Conservation (phyloP, 2,113 vertebrate species). For the Dermatemys mawii region DNA sequence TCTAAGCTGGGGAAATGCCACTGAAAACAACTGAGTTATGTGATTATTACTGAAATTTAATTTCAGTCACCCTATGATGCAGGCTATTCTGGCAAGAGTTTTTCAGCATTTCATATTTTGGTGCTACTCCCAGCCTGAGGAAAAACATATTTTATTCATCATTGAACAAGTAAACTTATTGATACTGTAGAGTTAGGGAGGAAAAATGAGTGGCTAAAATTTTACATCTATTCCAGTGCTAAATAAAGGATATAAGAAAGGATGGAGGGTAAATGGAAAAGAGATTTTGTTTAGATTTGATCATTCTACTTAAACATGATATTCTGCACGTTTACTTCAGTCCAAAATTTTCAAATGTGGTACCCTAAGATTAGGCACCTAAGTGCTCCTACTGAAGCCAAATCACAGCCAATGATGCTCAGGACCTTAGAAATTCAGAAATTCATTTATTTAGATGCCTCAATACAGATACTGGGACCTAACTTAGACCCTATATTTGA, state of each 20-base stretch:
- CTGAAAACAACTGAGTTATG: not conserved
- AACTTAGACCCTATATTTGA: not conserved
- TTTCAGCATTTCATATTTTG: not conserved
- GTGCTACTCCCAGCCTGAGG: not conserved
- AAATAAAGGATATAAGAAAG: not conserved
- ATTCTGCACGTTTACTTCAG: not conserved
- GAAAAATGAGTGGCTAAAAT: not conserved
- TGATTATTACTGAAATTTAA: not conserved
- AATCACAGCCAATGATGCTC: not conserved
- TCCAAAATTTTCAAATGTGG: not conserved
- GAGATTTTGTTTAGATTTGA: slow-evolving; percentile 1
- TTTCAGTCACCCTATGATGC: not conserved
- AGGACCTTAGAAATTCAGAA: not conserved
- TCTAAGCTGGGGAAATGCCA: not conserved
- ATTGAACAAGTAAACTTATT: slow-evolving; percentile 12
- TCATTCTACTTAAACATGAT: not conserved
- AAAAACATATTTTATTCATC: slow-evolving; percentile 6
- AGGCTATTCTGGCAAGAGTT: not conserved
- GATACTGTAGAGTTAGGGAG: not conserved
- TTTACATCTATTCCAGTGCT: not conserved
- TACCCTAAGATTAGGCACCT: not conserved
- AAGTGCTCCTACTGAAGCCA: not conserved
- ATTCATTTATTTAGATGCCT: not conserved
- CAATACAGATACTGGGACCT: not conserved
- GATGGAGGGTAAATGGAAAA: not conserved